Evolutionary conservation across 2,113 vertebrate genomes (phyloP).

Genomic region (Garra rufa): DNA sequence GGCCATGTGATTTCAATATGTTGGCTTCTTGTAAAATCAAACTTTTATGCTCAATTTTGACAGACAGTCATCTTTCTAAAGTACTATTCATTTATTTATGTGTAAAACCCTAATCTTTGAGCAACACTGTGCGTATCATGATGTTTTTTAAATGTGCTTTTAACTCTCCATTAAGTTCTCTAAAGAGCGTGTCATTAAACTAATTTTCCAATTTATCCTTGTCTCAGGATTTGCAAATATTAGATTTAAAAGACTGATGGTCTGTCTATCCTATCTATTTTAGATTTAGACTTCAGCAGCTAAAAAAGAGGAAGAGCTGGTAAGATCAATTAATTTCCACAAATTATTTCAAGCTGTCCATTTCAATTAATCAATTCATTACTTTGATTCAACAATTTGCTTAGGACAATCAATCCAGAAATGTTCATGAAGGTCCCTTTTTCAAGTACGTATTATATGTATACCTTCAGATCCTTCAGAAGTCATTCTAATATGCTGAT

Average conservation of each 20-base stretch:
- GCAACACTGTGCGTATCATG: background rate
- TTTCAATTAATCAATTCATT: background rate
- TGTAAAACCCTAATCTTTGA: background rate
- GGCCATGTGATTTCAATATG: background rate
- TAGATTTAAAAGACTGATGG: background rate
- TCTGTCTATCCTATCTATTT: background rate
- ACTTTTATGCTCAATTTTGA: background rate
- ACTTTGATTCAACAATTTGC: background rate
- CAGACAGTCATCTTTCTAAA: background rate
- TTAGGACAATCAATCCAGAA: background rate
- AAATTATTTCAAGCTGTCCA: background rate
- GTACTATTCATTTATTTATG: slow-evolving; percentile 2
- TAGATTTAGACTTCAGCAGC: background rate
- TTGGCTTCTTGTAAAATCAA: background rate
- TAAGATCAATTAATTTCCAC: background rate
- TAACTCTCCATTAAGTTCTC: slow-evolving; percentile 13
- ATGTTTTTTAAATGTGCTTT: background rate
- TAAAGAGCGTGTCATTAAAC: background rate
- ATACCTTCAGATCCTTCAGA: too few species aligned
- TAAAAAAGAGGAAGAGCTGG: background rate
- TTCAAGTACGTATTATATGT: background rate
- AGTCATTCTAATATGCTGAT: too few species aligned
- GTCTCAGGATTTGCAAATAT: background rate
- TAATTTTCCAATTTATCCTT: slow-evolving; percentile 1
- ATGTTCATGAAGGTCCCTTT: background rate